Conservation (phyloP, 2,113 vertebrate genomes). For the Nibea albiflora region DNA sequence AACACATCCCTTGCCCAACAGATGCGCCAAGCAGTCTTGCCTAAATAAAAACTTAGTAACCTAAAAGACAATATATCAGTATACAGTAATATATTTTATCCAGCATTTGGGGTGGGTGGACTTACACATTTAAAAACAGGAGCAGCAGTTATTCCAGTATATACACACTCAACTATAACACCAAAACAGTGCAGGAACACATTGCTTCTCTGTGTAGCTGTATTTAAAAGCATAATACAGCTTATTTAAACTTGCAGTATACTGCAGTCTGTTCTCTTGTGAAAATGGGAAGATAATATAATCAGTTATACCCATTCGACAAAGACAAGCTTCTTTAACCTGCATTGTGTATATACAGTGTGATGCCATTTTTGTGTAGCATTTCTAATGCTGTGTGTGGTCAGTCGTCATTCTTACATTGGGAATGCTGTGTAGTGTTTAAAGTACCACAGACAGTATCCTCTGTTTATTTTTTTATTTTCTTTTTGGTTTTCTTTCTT, state of each 20-base stretch:
- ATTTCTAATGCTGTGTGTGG: conserved; percentile 80
- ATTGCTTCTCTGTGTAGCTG: conserved; percentile 79
- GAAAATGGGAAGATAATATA: conserved; percentile 74
- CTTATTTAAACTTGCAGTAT: conserved; percentile 68
- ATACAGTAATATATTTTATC: conserved; percentile 79
- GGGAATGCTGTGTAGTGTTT: conserved; percentile 81
- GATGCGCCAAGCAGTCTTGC: conserved; percentile 83
- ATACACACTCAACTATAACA: conserved; percentile 74
- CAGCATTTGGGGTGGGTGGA: conserved; percentile 76
- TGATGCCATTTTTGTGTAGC: conserved; percentile 83
- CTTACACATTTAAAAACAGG: conserved; percentile 69
- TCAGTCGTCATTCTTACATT: conserved; percentile 77
- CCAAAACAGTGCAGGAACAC: conserved; percentile 81
- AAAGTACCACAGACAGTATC: conserved; percentile 76
- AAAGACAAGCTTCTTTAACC: conserved; percentile 77
- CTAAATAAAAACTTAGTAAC: conserved; percentile 83
- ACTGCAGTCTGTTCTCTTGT: conserved; percentile 71
- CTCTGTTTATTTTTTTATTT: conserved; percentile 34
- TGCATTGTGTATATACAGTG: conserved; percentile 82
- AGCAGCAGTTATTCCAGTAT: conserved; percentile 78
- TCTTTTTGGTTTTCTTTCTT: neutral
- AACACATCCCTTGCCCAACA: conserved; percentile 83
- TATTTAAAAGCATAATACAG: conserved; percentile 78
- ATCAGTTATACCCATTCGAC: conserved; percentile 71
- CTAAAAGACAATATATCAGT: conserved; percentile 82